Conservation (phyloP, 2,113 vertebrate genomes). For the Speoplatyrhinus poulsoni region DNA sequence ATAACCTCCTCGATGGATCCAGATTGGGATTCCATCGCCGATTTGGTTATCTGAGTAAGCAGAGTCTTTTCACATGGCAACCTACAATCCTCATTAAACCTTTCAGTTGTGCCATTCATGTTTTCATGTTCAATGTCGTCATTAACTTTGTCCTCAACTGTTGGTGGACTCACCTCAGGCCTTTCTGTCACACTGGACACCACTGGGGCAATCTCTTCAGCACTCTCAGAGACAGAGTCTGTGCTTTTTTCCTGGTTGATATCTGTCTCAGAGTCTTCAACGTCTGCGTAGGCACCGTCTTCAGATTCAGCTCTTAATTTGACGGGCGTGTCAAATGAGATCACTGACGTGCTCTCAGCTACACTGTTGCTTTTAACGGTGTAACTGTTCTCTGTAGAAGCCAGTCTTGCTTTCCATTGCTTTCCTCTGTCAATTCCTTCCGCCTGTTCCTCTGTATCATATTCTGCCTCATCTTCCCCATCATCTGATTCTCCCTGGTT, state of each 20-base stretch:
- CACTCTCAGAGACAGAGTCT: constrained; percentile 23
- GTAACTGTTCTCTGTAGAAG: not conserved
- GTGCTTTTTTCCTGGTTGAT: constrained; percentile 16
- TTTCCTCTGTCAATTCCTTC: constrained; percentile 30
- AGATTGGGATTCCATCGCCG: constrained; percentile 20
- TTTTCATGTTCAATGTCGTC: constrained; percentile 12
- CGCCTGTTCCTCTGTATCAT: constrained; percentile 53
- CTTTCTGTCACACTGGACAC: constrained; percentile 2
- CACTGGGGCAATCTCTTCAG: constrained; percentile 5
- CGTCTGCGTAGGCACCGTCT: constrained; percentile 65
- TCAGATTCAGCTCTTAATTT: constrained; percentile 53
- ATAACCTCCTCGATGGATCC: constrained; percentile 29
- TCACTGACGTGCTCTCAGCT: constrained; percentile 13
- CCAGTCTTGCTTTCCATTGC: not conserved
- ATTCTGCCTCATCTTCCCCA: constrained; percentile 71
- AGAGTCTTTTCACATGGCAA: constrained; percentile 8
- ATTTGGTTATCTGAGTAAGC: constrained; percentile 24
- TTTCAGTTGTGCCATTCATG: not conserved
- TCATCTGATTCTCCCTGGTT: constrained; percentile 66
- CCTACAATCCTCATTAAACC: constrained; percentile 1
- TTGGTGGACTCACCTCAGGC: not conserved
- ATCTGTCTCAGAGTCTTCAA: constrained; percentile 74
- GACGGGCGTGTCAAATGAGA: constrained; percentile 31
- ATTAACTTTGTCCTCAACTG: constrained; percentile 2
- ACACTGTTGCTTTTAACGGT: not conserved